phyloP scores from a whole-genome alignment of 2,797 vertebrate genomes.

The Erpetoichthys calabaricus region DNA sequence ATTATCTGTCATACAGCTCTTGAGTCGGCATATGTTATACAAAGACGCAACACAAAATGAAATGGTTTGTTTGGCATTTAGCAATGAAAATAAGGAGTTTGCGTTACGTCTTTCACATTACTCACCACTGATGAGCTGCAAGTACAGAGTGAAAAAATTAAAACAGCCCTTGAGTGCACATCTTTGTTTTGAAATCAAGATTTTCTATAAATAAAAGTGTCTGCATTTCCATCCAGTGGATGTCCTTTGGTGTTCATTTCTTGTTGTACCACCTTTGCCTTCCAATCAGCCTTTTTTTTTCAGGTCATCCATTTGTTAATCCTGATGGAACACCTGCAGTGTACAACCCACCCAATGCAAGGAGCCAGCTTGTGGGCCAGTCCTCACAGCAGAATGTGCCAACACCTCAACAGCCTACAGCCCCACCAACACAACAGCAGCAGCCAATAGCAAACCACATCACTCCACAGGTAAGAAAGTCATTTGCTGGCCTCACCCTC shows the following conservation, averaged over 20 bases:
- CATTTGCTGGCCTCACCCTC: neutral
- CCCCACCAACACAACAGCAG: conserved; percentile 35
- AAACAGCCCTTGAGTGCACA: no score
- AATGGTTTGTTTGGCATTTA: no score
- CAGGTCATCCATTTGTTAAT: conserved; percentile 89
- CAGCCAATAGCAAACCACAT: conserved; percentile 47
- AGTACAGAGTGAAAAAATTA: no score
- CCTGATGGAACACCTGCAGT: conserved; percentile 82
- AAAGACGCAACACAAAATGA: no score
- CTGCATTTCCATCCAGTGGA: neutral
- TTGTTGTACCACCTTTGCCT: neutral
- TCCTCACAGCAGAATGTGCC: conserved; percentile 43
- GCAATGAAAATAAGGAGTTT: no score
- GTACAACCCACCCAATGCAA: conserved; percentile 75
- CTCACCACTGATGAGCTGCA: no score
- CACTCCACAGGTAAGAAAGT: conserved; percentile 58
- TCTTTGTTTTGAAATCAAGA: no score
- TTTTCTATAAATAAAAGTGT: neutral
- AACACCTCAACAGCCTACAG: conserved; percentile 34
- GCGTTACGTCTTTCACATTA: no score
- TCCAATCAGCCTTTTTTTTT: conserved; percentile 19
- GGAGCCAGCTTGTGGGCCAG: conserved; percentile 46
- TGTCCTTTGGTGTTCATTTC: fast-evolving
- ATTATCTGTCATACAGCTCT: no score
- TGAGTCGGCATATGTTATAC: no score